These are phyloP conservation scores for Heteromyza rotundicornis DNA, from an alignment of 2,888 invertebrate species.

Conservation along the genomic window DNA sequence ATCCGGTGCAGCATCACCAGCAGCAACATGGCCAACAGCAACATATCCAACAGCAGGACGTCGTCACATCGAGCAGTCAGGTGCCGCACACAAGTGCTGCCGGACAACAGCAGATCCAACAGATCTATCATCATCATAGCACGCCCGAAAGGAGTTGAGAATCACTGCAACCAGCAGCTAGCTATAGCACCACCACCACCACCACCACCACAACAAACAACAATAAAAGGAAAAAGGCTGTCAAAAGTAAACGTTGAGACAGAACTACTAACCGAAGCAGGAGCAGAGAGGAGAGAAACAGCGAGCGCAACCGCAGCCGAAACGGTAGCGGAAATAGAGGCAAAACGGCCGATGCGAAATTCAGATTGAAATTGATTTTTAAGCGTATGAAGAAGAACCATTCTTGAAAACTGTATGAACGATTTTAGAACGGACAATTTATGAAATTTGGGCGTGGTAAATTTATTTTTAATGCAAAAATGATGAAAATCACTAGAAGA, in stretches of 20 bases:
- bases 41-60: conserved; percentile 57
- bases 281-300: conserved; percentile 4
- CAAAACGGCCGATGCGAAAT: conserved; percentile 18
- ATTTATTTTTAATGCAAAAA: no score
- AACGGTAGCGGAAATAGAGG: background rate
- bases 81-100: conserved; percentile 44
- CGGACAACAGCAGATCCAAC: conserved; percentile 49
- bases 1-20: conserved; percentile 49
- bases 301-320: background rate
- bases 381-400: conserved; percentile 49
- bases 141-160: conserved; percentile 63
- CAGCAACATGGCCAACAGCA: conserved; percentile 48
- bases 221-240: conserved; percentile 56
- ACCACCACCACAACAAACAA: background rate
- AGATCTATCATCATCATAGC: conserved; percentile 62
- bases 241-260: conserved; percentile 60
- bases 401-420: no score
- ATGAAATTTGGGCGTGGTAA: no score
- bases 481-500: no score
- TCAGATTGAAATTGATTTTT: conserved; percentile 46
- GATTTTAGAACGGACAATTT: no score
- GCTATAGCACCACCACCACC: conserved; percentile 4
- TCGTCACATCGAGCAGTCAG: conserved; percentile 60
- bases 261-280: no score
- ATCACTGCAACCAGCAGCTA: conserved; percentile 54